Evolutionary conservation across 2,113 vertebrate genomes (phyloP), one percentile per base, ranked within the genome.

Genomic region (Pseudorectes ferrugineus): DNA sequence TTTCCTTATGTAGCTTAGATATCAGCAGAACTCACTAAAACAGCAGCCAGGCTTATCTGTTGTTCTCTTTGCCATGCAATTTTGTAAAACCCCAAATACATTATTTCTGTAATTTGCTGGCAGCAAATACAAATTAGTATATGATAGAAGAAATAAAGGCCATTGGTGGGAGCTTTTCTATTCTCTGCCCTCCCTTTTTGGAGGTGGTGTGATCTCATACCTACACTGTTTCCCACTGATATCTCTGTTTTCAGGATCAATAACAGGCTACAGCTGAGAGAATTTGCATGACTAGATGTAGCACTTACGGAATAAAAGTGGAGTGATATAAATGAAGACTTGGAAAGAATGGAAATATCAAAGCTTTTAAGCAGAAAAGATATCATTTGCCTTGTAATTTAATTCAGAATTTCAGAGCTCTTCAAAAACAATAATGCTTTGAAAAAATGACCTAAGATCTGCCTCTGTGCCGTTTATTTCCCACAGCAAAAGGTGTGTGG

Each of bases 321-420:
- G 88, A 67, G 68, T 22, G 84, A 95, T 93, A 71, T 78, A 93
- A 91, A 94, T 89, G 96, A 95, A 93, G 92, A n/a, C 86, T 82
- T 81, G 80, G 88, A 81, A 88, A 95, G 91, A 95, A 93, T 90
- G 79, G 89, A 95, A 97, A 93, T 96, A 94, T 93, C 78, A 97
- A 95, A 93, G 95, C 94, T 96, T 96, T 96, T 95, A 96, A 87
- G 94, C 92, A 95, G 91, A 82, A 93, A 93, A 87, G 75, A 94
- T 85, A 73, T 89, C 74, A 92, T 94, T 96, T 96, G 75, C 85
- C 78, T 96, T 95, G 96, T 96, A 96, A 97, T 97, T 96, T 96
- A 96, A 97, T 97, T 96, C 95, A 96, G 92, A 90, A 86, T 95
- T 96, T 97, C 88, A 93, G 92, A 87, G 91, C 89, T 96, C 82